Evolutionary conservation across 2,113 vertebrate genomes (phyloP).

Genomic region (Azemiops feae): DNA sequence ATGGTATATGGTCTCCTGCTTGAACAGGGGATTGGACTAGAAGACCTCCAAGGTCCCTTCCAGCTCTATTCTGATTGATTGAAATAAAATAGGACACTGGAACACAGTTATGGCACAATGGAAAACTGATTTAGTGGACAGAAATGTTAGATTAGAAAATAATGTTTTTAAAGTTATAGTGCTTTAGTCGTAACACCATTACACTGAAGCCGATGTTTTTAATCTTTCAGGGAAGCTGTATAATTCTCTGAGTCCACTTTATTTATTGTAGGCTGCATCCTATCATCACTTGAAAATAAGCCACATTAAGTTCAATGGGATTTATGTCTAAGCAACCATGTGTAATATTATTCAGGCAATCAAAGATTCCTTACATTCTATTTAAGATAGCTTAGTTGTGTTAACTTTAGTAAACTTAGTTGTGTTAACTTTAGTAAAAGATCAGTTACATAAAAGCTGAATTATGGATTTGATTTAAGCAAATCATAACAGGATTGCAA

Average conservation of each 20-base stretch:
- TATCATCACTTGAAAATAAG: neutral
- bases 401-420: neutral
- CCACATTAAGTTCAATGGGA: neutral
- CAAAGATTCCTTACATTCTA: neutral
- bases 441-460: neutral
- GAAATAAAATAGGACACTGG: constrained; percentile 46
- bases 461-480: neutral
- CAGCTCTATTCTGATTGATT: neutral
- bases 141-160: constrained; percentile 48
- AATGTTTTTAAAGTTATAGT: neutral
- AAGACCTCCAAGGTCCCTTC: neutral
- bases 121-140: neutral
- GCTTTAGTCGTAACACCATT: neutral
- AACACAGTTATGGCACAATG: constrained; percentile 32
- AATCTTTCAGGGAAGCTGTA: neutral
- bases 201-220: neutral
- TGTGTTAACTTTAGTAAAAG: neutral
- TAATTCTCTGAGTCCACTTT: neutral
- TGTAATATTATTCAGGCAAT: neutral
- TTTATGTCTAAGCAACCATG: neutral
- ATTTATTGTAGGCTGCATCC: neutral
- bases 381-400: neutral
- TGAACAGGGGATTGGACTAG: neutral
- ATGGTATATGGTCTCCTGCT: neutral
- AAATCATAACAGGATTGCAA: neutral